Conservation (phyloP, 2,888 invertebrate species). For the Tillus elongatus region DNA sequence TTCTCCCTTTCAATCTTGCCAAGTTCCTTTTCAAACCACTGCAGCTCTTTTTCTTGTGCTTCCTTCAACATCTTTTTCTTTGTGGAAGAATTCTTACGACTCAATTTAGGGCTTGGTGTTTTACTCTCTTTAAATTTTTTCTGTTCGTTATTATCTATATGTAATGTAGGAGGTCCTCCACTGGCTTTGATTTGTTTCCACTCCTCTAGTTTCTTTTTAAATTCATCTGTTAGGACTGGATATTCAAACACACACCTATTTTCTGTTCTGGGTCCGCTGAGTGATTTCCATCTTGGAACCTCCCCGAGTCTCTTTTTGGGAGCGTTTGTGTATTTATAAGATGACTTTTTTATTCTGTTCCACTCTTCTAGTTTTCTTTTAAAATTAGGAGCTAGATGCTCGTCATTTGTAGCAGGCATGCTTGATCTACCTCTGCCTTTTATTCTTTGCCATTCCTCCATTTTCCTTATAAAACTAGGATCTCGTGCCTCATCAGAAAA, state of each 20-base stretch:
- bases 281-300: slow-evolving; percentile 53
- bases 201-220: slow-evolving; percentile 73
- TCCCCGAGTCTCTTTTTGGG: slow-evolving; percentile 47
- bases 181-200: slow-evolving; percentile 72
- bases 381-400: slow-evolving; percentile 69
- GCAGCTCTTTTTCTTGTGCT: slow-evolving; percentile 45
- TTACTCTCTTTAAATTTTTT: slow-evolving; percentile 26
- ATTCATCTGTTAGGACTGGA: slow-evolving; percentile 69
- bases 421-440: slow-evolving; percentile 9
- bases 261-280: slow-evolving; percentile 30
- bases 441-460: slow-evolving; percentile 47
- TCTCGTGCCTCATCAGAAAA: slow-evolving; percentile 34
- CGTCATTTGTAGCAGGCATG: slow-evolving; percentile 45
- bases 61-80: slow-evolving; percentile 36
- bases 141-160: slow-evolving; percentile 20
- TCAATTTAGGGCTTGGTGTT: slow-evolving; percentile 36
- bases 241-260: slow-evolving; percentile 47
- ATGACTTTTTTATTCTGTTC: slow-evolving; percentile 60
- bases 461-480: slow-evolving; percentile 40
- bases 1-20: slow-evolving; percentile 53
- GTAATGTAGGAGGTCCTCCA: slow-evolving; percentile 20
- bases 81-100: slow-evolving; percentile 33
- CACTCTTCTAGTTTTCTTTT: slow-evolving; percentile 79
- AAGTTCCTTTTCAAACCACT: slow-evolving; percentile 52
- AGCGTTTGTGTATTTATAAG: slow-evolving; percentile 19